Conservation (phyloP, 2,113 vertebrate species). For the Corythornis cristatus region DNA sequence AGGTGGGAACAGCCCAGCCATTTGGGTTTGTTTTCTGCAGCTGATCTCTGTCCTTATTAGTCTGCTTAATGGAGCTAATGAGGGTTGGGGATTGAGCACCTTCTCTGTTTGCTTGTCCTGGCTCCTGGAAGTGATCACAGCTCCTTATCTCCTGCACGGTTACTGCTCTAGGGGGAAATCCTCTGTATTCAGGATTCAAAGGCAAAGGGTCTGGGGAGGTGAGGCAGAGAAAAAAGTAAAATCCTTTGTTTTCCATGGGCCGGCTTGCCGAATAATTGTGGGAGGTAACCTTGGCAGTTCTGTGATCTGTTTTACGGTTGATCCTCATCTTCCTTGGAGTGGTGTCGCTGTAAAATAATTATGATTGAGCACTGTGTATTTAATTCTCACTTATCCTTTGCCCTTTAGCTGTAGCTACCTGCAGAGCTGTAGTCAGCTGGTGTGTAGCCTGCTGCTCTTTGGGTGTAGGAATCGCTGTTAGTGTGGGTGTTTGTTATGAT, state of each 20-base stretch:
- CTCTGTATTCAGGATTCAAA: not conserved
- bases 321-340: not conserved
- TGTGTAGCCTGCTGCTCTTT: not conserved
- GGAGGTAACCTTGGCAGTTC: not conserved
- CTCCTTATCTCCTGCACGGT: not conserved
- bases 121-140: not conserved
- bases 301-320: not conserved
- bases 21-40: not conserved
- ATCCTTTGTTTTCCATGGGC: not conserved
- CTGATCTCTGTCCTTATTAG: not conserved
- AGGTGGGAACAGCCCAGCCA: not conserved
- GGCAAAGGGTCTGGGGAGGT: not conserved
- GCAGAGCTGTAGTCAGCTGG: not conserved
- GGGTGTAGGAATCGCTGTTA: not conserved
- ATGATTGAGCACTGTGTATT: not conserved
- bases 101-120: not conserved
- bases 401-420: not conserved
- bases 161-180: not conserved
- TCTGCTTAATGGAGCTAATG: not conserved
- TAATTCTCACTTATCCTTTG: not conserved
- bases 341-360: not conserved
- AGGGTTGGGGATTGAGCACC: not conserved
- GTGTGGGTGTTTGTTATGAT: not conserved
- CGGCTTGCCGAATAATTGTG: not conserved
- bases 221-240: not conserved